These are phyloP conservation scores for Pseudorectes ferrugineus DNA, from an alignment of 2,113 vertebrate species.

Conservation along the genomic window DNA sequence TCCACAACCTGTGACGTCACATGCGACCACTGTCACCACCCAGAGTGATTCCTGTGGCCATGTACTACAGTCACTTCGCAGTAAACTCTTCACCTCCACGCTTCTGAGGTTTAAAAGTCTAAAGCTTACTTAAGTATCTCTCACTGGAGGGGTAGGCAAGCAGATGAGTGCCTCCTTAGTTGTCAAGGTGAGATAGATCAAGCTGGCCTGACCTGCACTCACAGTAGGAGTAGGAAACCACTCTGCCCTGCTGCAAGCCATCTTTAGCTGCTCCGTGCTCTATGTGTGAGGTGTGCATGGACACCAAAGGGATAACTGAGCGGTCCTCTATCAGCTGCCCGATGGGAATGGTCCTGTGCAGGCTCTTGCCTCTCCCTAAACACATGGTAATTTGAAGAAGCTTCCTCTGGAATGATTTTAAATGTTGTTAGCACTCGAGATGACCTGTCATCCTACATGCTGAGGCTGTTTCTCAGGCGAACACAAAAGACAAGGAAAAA, in stretches of 20 bases:
- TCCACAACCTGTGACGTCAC: neutral
- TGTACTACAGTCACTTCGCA: neutral
- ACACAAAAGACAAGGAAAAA: neutral
- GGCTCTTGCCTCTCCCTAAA: neutral
- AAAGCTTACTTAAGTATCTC: neutral
- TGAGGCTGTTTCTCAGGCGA: neutral
- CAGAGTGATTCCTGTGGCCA: neutral
- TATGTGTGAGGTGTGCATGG: neutral
- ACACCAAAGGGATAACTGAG: neutral
- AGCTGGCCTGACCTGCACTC: fast-evolving
- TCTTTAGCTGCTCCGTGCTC: neutral
- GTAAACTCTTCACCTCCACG: neutral
- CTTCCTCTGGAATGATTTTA: neutral
- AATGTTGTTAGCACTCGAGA: neutral
- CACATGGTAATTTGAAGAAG: neutral
- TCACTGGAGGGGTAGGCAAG: neutral
- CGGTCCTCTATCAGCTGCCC: fast-evolving
- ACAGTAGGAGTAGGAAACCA: neutral
- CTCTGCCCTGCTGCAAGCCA: neutral
- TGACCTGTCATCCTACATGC: neutral
- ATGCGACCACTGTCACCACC: fast-evolving
- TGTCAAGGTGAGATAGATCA: neutral
- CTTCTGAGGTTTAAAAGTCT: neutral
- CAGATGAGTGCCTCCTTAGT: neutral
- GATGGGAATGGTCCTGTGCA: fast-evolving